These are phyloP conservation scores for Laticauda laticaudata DNA, from an alignment of 2,113 vertebrate genomes.

Conservation along the genomic window DNA sequence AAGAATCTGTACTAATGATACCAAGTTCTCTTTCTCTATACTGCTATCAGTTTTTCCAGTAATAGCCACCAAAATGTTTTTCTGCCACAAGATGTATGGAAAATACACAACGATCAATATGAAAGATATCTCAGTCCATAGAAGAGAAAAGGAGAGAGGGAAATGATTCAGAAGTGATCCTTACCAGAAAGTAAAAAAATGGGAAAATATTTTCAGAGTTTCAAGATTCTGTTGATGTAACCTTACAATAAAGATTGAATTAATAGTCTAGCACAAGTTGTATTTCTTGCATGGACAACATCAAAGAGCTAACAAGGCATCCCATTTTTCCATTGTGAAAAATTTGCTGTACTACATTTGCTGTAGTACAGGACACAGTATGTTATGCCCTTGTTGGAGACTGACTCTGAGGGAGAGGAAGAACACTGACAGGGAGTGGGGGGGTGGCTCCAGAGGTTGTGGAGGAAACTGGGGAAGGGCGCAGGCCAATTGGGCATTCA, in stretches of 20 bases:
- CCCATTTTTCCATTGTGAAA: not conserved
- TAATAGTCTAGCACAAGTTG: not conserved
- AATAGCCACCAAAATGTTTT: not conserved
- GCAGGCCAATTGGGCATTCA: no score
- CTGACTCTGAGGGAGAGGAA: no score
- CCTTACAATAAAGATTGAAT: not conserved
- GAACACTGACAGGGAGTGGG: no score
- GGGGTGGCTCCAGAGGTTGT: no score
- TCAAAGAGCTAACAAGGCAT: not conserved
- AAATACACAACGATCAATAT: not conserved
- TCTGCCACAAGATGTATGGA: not conserved
- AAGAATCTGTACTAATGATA: not conserved
- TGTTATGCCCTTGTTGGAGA: no score
- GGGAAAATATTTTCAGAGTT: not conserved
- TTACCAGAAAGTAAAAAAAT: not conserved
- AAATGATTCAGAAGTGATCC: not conserved
- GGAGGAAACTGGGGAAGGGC: no score
- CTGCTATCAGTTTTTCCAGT: not conserved
- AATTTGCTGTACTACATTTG: not conserved
- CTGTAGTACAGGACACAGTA: not conserved
- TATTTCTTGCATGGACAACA: not conserved
- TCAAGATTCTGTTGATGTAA: not conserved
- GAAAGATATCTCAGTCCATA: not conserved
- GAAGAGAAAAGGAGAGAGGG: not conserved
- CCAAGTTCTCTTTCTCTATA: not conserved